phyloP scores from a whole-genome alignment of 2,113 vertebrate species.

The Syrmaticus mikado region DNA sequence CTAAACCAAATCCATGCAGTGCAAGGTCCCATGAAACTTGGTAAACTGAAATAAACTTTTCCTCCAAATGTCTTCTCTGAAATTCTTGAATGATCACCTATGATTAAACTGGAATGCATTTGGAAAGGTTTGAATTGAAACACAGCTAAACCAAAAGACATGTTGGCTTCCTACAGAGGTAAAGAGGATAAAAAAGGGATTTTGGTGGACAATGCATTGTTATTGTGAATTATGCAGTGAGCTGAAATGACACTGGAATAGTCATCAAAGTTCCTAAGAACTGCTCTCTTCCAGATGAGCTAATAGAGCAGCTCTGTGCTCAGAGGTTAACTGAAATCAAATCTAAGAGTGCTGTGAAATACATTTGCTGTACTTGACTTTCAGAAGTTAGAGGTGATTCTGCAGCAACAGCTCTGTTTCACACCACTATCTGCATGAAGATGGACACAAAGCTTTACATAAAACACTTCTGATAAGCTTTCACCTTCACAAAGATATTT shows the following conservation, averaged over 20 bases:
- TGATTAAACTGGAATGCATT: slow-evolving; percentile 3
- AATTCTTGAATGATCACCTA: slow-evolving; percentile 46
- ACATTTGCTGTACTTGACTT: not conserved
- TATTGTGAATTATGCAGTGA: not conserved
- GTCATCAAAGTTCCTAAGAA: slow-evolving; percentile 61
- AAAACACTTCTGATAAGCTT: not conserved
- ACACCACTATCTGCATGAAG: not conserved
- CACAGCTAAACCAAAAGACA: slow-evolving; percentile 20
- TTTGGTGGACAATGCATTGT: not conserved
- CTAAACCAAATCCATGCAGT: not conserved
- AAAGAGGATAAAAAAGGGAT: not conserved
- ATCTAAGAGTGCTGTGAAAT: slow-evolving; percentile 15
- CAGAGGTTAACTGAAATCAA: slow-evolving; percentile 51
- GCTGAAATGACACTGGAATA: slow-evolving; percentile 15
- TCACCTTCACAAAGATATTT: not conserved
- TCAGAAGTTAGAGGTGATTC: not conserved
- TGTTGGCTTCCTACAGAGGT: slow-evolving; percentile 41
- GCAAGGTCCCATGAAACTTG: not conserved
- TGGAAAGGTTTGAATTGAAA: slow-evolving; percentile 19
- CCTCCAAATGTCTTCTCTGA: not conserved
- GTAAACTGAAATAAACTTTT: slow-evolving; percentile 56
- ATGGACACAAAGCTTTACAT: not conserved
- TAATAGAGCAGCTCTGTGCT: slow-evolving; percentile 34
- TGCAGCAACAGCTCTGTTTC: not conserved
- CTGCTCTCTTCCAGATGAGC: slow-evolving; percentile 44